A percentile compares a stretch with the other conserved stretches of the same genome.
Evolutionary conservation across 2,797 vertebrate genomes (phyloP).

Genomic region (Hyperoplus lanceolatus): DNA sequence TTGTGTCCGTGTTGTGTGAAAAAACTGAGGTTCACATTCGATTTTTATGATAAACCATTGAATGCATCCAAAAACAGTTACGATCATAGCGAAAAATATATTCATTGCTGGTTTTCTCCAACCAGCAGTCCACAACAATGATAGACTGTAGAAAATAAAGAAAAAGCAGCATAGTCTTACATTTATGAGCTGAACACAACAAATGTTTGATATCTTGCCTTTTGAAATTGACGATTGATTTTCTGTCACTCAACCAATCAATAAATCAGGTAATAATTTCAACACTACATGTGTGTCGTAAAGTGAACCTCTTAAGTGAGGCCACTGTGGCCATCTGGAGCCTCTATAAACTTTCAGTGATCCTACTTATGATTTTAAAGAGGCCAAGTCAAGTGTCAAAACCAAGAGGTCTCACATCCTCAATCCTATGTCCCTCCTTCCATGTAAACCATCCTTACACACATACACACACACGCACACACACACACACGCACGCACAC

Average conservation of each 20-base stretch:
- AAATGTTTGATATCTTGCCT: not conserved
- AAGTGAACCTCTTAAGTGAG: conserved; percentile 41
- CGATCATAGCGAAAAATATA: not conserved
- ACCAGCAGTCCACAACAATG: not conserved
- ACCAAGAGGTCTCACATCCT: conserved; percentile 43
- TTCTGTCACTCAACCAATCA: not conserved
- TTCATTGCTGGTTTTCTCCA: not conserved
- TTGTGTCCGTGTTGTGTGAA: not conserved
- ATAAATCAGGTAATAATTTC: conserved; percentile 16
- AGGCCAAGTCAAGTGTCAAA: conserved; percentile 52
- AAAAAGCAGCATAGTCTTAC: not conserved
- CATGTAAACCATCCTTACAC: not conserved
- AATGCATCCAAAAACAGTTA: not conserved
- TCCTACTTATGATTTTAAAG: conserved; percentile 54
- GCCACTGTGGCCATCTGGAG: conserved; percentile 56
- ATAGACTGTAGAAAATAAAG: not conserved
- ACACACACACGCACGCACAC: conserved; percentile 13
- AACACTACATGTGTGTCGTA: conserved; percentile 22
- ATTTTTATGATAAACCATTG: conserved; percentile 3
- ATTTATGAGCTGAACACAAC: not conserved
- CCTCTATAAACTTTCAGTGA: conserved; percentile 46
- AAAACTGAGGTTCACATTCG: too few relatives aligned
- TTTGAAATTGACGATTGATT: not conserved
- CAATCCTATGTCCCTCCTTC: conserved; percentile 17
- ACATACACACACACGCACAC: conserved; percentile 7